Conservation (phyloP, 1,140 invertebrate genomes). For the Onthophagus taurus region DNA sequence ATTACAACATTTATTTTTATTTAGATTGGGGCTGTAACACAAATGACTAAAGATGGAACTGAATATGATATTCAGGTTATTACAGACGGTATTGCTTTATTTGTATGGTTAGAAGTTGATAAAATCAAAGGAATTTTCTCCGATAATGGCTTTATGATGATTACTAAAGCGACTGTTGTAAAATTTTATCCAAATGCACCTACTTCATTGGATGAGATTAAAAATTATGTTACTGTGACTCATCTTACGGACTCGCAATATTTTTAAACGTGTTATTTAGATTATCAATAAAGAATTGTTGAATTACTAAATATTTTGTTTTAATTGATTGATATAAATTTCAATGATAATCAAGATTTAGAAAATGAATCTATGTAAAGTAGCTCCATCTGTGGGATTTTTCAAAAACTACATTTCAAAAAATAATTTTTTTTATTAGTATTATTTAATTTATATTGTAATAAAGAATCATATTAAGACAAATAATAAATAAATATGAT, state of each 20-base stretch:
- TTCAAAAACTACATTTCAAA: no score
- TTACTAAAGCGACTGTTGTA: slow-evolving; percentile 27
- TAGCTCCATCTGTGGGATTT: no score
- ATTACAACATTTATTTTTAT: slow-evolving; percentile 6
- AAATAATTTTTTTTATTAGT: no score
- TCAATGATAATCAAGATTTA: no score
- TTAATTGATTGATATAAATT: no score
- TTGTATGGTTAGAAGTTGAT: slow-evolving; percentile 32
- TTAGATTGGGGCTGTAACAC: slow-evolving; percentile 9
- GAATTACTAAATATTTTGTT: no score
- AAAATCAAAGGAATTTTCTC: slow-evolving; percentile 32
- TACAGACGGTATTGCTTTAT: slow-evolving; percentile 33
- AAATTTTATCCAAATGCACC: slow-evolving; percentile 16
- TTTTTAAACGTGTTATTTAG: no score
- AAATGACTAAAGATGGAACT: slow-evolving; percentile 12
- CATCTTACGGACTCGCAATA: slow-evolving; percentile 4
- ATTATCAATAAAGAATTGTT: no score
- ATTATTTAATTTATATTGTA: no score
- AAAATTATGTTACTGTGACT: slow-evolving; percentile 2
- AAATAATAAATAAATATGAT: no score
- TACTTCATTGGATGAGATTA: not conserved
- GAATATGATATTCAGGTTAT: slow-evolving; percentile 30
- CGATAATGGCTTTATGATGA: slow-evolving; percentile 37
- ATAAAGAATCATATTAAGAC: no score
- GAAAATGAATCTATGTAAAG: no score